These are phyloP conservation scores for Yoshiicerus persimilis DNA, from an alignment of 1,140 invertebrate genomes.

Conservation along the genomic window DNA sequence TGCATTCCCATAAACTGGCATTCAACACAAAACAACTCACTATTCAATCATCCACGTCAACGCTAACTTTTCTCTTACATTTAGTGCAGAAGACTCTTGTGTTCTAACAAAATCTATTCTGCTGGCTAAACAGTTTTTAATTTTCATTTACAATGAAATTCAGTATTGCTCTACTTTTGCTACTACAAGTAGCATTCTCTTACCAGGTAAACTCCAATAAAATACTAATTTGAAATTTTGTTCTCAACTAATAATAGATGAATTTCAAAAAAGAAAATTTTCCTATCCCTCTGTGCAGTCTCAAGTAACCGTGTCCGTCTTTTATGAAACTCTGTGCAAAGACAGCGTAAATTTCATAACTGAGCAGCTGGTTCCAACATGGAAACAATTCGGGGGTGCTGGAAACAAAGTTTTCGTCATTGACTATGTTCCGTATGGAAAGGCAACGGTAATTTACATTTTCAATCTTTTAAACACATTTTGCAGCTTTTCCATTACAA, in stretches of 20 bases:
- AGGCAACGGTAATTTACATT: conserved; percentile 19
- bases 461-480: no score
- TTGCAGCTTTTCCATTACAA: no score
- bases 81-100: no score
- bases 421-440: conserved; percentile 39
- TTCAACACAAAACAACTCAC: no score
- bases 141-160: background rate
- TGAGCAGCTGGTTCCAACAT: conserved; percentile 12
- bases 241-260: no score
- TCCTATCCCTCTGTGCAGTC: no score
- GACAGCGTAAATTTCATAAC: conserved; percentile 34
- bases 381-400: conserved; percentile 10
- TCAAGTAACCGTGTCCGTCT: conserved; percentile 28
- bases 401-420: conserved; percentile 7
- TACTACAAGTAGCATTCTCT: background rate
- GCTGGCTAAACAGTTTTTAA: no score
- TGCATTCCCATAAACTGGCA: no score
- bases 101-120: no score
- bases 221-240: background rate
- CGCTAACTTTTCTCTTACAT: no score
- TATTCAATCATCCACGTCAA: no score
- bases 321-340: conserved; percentile 33
- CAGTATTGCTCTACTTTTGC: background rate
- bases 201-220: background rate
- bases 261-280: no score